Evolutionary conservation across 2,113 vertebrate species (phyloP), one percentile per base, ranked within the genome.

Genomic region (Mormyrus lacerda): DNA sequence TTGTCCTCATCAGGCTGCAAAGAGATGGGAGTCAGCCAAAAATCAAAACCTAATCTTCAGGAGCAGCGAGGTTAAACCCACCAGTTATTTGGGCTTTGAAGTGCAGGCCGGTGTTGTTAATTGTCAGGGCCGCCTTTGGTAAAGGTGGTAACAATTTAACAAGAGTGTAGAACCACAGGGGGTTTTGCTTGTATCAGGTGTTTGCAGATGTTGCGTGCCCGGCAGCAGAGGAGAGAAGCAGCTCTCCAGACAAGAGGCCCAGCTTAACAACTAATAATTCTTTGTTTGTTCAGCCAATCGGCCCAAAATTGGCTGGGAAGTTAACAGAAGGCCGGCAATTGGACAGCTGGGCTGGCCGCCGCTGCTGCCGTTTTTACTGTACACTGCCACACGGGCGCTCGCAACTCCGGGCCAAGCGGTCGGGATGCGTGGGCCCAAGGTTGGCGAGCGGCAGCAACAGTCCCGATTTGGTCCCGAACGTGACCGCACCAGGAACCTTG

Each of bases 131-230:
- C 92, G 94, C 96, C 97, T 97, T 97, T 97, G 96, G 95, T 95
- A 96, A 99, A 99, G 97, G 97, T 99, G 98, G 98, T 98, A 99
- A 97, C 98, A 99, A 98, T 99, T 99, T 98, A 97, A 97, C 97
- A 94, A 96, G 94, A 95, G 95, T 96, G 96, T 94, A 94, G 94
- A 94, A 94, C 96, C 94, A 95, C 96, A 94, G 95, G 88, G 89
- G 58, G 89, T 95, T 94, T 95, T 94, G 92, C 95, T 94, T 96
- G 94, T 97, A 98, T 99, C 97, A 97, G 97, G 98, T 98, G 97
- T 97, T 97, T 97, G 96, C 97, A 96, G 95, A 97, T 96, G 95
- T 95, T 94, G 92, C 94, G 89, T 91, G 88, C 94, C 92, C 92
- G 94, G 94, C 93, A 96, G 95, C 95, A 95, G 95, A 90, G 92